Base-by-base conservation (phyloP, 2,113 vertebrate species). In the Scomber colias region DNA sequence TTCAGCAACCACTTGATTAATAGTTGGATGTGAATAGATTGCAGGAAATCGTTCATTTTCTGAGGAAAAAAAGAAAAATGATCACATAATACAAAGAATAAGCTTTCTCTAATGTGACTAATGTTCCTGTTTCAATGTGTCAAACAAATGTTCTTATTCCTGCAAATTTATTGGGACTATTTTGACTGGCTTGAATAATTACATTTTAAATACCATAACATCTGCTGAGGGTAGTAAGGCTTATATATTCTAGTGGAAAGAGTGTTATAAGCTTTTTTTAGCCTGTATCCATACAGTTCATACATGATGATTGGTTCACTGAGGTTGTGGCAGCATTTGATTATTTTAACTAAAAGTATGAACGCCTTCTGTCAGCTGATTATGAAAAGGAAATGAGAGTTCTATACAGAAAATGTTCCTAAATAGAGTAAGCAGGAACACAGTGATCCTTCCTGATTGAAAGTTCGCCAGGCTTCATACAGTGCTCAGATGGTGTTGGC, bases 1-100 rank as follows among this genome's bases (percentile, higher is more conserved):
- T 95, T 93, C 94, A 95, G 95, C 92, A 96, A 94, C 94, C 94
- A 92, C 40, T 94, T 96, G 95, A 96, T 97, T 95, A 96, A 96
- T 97, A 96, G 95, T 92, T 93, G 94, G 94, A 94, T 95, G 90
- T 89, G 93, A 94, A 95, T 93, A 95, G 93, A 95, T 94, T 95
- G 90, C 90, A 94, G 93, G 66, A 93, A 93, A 94, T 87, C 90
- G 92, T 93, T 95, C 89, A 90, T 86, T 94, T 62, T 84, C 63
- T 77, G 35, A 71, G 63, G 50, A 73, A 79, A 17, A 50, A 44
- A 71, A 71, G 55, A 85, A 56, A 72, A 59, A 70, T 48, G 45
- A 77, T 71, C 62, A 75, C 12, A 14, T 68, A 64, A 81, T 81
- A 59, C 67, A 83, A 87, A 63, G 71, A 74, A 75, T 61, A 85